Base-by-base conservation (phyloP, 1,140 invertebrate genomes). In the Anastrepha ludens region DNA sequence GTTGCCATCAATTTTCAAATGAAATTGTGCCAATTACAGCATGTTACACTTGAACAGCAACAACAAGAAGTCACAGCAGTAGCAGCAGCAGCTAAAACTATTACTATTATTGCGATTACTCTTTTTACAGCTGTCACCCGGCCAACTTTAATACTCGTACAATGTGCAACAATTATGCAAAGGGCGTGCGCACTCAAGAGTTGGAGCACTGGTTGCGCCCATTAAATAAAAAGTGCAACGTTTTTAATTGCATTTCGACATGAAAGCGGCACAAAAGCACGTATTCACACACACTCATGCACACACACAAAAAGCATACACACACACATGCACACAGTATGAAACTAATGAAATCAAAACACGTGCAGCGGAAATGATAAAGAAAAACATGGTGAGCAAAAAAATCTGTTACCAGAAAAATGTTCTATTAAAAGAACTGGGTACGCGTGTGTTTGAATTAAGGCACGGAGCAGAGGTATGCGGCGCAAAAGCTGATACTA, bases 21-120 rank as follows among this genome's bases (percentile, higher is more conserved):
- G 74, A 81, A 81, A 81, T 81, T 81, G 74, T 55, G 47, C 47
- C 74, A 81, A 81, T 81, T 55, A 81, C 74, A 29, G n/a, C 47
- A 41, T 55, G 47, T 55, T 55, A 47, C 74, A 81, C 8, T 58
- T 11, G 47, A 41, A 81, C 70, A 81, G 44, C 39, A 81, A 58
- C 74, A 81, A 67, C 29, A 29, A 29, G 29, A 67, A 39, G 47
- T 41, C 13, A 74, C n/a, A 41, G 44, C 47, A 29, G 20, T 3
- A 67, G 3, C 64, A 39, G 17, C 64, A 29, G 55, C 17, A n/a
- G 2, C 4, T 62, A 55, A 55, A 81, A 81, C 74, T 81, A 29
- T 81, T 9, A 81, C 74, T 58, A 81, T 81, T 81, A 81, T 55
- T 41, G 74, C 47, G 44, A 81, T 81, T 81, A 81, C 47, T 47